Evolutionary conservation across 2,888 invertebrate species (phyloP), one percentile per base, ranked within the genome.

Genomic region (Thereva nobilitata): DNA sequence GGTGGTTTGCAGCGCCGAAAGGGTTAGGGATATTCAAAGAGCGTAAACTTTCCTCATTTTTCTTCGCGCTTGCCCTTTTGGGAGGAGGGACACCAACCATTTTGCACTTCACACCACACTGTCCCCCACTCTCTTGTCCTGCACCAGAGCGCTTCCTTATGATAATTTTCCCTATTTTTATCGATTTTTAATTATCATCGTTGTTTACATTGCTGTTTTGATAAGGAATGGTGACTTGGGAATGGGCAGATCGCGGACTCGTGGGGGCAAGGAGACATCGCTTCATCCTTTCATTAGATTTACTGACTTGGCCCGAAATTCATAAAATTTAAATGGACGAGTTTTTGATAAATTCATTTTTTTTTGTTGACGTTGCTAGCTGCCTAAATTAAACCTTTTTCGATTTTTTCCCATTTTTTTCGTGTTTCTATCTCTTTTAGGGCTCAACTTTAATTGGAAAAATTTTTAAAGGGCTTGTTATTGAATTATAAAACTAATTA

Each of bases 401-500:
- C 61, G 41, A 50, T 63, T 63, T 50, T 63, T 63, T 63, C 38
- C 44, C 59, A 34, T 47, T 68, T 68, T 64, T 35, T n/a, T 42
- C 40, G 49, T 50, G 34, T 50, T 45, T 44, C 35, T 23, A 37
- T 45, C 41, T 55, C 38, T 53, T 53, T 65, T 59, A 44, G 47
- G 68, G 59, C 68, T 38, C 59, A 68, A 65, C 66, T 68, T 68
- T 68, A 68, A 68, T 68, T 68, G 61, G 68, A 68, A 68, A 68
- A 68, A 66, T 68, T 68, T 67, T 63, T 63, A 68, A 66, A 66
- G 65, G 65, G 68, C 68, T 66, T 66, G 61, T 61, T 68, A 68
- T 68, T 68, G 66, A 68, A 68, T 66, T 68, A 68, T 66, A 63
- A 66, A 68, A 68, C 68, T 68, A 68, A 68, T 68, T 68, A 63